Percentiles rank a stretch among this genome's conserved stretches.
These are phyloP conservation scores for Drosophila gaucha DNA, from an alignment of 2,888 invertebrate species.

Conservation along the genomic window DNA sequence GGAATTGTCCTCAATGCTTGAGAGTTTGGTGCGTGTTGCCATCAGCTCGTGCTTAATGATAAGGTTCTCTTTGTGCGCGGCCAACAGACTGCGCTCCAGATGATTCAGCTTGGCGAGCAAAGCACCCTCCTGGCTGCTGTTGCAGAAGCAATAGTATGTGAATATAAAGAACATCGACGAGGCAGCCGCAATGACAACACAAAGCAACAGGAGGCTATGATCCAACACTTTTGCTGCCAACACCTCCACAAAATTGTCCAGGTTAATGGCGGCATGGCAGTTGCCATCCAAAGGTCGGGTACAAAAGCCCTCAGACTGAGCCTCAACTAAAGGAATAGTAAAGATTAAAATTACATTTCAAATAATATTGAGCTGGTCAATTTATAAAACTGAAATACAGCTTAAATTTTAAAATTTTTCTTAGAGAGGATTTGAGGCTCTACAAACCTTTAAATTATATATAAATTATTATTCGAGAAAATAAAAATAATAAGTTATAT, in stretches of 20 bases:
- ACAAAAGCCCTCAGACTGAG: slow-evolving; percentile 39
- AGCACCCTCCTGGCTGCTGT: slow-evolving; percentile 89
- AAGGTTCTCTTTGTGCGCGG: slow-evolving; percentile 88
- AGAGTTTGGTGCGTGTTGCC: slow-evolving; percentile 86
- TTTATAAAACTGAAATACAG: no score
- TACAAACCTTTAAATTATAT: no score
- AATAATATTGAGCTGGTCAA: no score
- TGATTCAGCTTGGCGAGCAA: slow-evolving; percentile 89
- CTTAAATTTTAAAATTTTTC: no score
- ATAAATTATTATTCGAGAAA: no score
- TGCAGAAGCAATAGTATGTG: slow-evolving; percentile 92
- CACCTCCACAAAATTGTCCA: slow-evolving; percentile 71
- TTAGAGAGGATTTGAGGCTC: no score
- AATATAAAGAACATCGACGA: slow-evolving; percentile 90
- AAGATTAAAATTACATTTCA: not conserved
- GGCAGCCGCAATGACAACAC: slow-evolving; percentile 88
- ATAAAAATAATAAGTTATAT: no score
- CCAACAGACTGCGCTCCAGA: slow-evolving; percentile 87
- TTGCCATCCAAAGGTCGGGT: slow-evolving; percentile 28
- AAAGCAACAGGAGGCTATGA: slow-evolving; percentile 86
- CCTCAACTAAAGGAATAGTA: slow-evolving; percentile 5
- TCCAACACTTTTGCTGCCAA: slow-evolving; percentile 78
- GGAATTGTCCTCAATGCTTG: slow-evolving; percentile 89
- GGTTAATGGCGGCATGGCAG: slow-evolving; percentile 42
- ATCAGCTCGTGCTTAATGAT: slow-evolving; percentile 88